Evolutionary conservation across 2,888 invertebrate genomes (phyloP).

Genomic region (Trileptium ribeirensis): DNA sequence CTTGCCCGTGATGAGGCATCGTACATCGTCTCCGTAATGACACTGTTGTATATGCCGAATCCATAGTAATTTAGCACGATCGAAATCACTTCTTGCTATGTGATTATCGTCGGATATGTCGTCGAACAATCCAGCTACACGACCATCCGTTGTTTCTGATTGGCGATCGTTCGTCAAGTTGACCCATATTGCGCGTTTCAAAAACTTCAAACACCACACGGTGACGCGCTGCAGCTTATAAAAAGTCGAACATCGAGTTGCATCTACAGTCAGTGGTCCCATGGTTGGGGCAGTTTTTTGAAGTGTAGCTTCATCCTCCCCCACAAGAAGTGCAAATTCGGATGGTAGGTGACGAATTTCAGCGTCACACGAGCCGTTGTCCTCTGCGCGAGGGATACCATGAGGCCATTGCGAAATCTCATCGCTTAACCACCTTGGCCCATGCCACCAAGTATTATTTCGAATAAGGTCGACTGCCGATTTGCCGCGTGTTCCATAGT

Average conservation of each 20-base stretch:
- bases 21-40: neutral
- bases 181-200: too few species aligned
- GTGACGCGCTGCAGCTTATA: too few species aligned
- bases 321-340: too few species aligned
- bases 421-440: conserved; percentile 37
- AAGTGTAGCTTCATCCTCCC: too few species aligned
- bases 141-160: neutral
- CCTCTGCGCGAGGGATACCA: too few species aligned
- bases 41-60: neutral
- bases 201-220: too few species aligned
- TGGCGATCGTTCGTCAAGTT: too few species aligned
- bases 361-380: too few species aligned
- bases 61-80: neutral
- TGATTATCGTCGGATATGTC: neutral
- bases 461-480: conserved; percentile 22
- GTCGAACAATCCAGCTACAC: neutral
- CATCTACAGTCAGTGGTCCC: neutral
- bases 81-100: neutral
- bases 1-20: neutral
- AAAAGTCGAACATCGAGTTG: neutral
- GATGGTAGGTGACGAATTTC: too few species aligned
- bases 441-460: conserved; percentile 37
- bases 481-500: too few species aligned
- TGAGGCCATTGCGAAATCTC: neutral
- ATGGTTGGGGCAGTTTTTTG: too few species aligned